These are phyloP conservation scores for Brachionus sp. DNA, from an alignment of 1,140 invertebrate species.

Conservation along the genomic window DNA sequence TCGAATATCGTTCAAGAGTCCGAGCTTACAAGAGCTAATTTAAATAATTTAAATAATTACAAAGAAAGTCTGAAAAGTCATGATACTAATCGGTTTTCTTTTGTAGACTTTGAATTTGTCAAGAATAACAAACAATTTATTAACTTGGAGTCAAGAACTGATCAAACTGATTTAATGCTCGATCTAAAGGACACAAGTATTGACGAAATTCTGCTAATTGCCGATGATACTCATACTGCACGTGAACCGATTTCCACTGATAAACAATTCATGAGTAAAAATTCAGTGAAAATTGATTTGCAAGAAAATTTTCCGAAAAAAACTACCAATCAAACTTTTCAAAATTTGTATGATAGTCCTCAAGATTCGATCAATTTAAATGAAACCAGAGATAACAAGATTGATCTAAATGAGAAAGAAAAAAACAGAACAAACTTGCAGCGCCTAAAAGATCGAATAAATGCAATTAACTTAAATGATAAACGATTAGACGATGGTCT, in stretches of 20 bases:
- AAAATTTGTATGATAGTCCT: neutral
- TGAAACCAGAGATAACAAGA: neutral
- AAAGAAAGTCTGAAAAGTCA: neutral
- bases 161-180: neutral
- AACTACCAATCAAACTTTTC: neutral
- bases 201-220: constrained; percentile 42
- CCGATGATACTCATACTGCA: neutral
- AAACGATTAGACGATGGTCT: neutral
- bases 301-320: neutral
- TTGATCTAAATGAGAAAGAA: neutral
- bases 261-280: neutral
- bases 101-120: constrained; percentile 36
- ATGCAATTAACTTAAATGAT: constrained; percentile 16
- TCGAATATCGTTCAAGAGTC: neutral
- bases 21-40: neutral
- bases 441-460: neutral
- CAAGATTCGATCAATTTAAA: neutral
- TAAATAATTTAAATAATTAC: constrained; percentile 2
- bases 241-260: neutral
- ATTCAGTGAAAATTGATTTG: neutral
- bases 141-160: neutral
- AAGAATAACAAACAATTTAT: neutral
- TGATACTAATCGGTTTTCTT: constrained; percentile 27
- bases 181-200: constrained; percentile 36
- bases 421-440: neutral